These are phyloP conservation scores for Psilanteris sp. DNA, from an alignment of 1,140 invertebrate genomes.

Conservation along the genomic window DNA sequence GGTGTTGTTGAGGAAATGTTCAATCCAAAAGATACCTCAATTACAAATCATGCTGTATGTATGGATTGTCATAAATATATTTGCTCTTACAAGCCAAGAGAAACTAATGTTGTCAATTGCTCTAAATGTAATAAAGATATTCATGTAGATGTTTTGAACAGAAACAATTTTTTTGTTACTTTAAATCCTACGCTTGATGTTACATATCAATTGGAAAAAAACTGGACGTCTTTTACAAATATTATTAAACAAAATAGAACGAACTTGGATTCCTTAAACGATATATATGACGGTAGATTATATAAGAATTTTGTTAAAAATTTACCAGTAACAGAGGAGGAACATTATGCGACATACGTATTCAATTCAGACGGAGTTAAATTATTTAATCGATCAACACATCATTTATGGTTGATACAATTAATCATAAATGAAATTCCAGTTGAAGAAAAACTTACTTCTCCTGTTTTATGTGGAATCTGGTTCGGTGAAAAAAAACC, in stretches of 20 bases:
- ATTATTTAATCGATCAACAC: constrained; percentile 33
- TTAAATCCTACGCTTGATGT: constrained; percentile 12
- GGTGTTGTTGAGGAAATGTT: constrained; percentile 23
- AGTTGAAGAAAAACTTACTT: too few species aligned
- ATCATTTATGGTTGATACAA: too few species aligned
- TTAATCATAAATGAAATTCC: too few species aligned
- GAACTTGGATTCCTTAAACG: background rate
- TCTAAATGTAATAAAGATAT: constrained; percentile 11
- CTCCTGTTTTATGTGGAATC: background rate
- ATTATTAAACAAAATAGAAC: constrained; percentile 2
- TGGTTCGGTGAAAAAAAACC: too few species aligned
- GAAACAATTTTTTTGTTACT: constrained; percentile 37
- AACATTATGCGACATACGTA: constrained; percentile 20
- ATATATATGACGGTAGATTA: constrained; percentile 23
- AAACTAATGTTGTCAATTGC: constrained; percentile 4
- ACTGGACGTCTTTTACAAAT: constrained; percentile 6
- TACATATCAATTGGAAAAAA: constrained; percentile 12
- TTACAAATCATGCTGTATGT: constrained; percentile 23
- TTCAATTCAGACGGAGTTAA: constrained; percentile 47
- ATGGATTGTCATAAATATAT: constrained; percentile 21
- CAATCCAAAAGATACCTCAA: background rate
- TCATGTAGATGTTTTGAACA: constrained; percentile 12
- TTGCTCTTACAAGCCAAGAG: background rate
- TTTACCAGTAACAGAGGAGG: background rate
- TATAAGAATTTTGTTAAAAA: constrained; percentile 12